phyloP scores from a whole-genome alignment of 2,888 invertebrate genomes.

The Sarcophaga variegata region DNA sequence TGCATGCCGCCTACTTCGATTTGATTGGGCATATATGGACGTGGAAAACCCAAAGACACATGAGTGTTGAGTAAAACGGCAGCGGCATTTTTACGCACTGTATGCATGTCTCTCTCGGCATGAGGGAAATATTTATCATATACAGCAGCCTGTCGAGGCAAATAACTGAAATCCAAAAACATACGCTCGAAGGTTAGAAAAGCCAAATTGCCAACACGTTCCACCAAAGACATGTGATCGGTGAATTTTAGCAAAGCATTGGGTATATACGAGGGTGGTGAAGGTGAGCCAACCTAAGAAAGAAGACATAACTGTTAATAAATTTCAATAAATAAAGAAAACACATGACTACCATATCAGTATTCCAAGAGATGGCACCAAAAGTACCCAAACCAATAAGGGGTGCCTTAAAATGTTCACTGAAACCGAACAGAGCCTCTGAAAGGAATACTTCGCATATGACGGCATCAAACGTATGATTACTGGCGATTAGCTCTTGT shows the following conservation, averaged over 20 bases:
- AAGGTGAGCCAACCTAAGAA: constrained; percentile 78
- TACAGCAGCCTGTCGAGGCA: constrained; percentile 77
- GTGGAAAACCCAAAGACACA: constrained; percentile 77
- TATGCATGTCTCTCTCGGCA: constrained; percentile 73
- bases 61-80: constrained; percentile 79
- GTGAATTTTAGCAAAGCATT: constrained; percentile 75
- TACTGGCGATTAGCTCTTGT: constrained; percentile 74
- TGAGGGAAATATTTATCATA: constrained; percentile 76
- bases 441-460: constrained; percentile 80
- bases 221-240: constrained; percentile 78
- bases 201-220: constrained; percentile 79
- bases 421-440: constrained; percentile 80
- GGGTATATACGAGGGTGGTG: constrained; percentile 79
- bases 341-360: constrained; percentile 74
- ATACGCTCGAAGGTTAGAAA: constrained; percentile 73
- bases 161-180: constrained; percentile 73
- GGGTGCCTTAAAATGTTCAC: constrained; percentile 78
- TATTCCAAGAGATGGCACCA: constrained; percentile 78
- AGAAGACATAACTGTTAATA: constrained; percentile 79
- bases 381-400: constrained; percentile 77
- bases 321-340: constrained; percentile 72
- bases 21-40: constrained; percentile 81
- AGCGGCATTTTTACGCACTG: constrained; percentile 76
- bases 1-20: constrained; percentile 81
- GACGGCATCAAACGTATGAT: constrained; percentile 80